Percentiles rank a stretch among this genome's conserved stretches.
These are phyloP conservation scores for Scalopus aquaticus DNA, from an alignment of 2,113 vertebrate genomes.

Conservation along the genomic window DNA sequence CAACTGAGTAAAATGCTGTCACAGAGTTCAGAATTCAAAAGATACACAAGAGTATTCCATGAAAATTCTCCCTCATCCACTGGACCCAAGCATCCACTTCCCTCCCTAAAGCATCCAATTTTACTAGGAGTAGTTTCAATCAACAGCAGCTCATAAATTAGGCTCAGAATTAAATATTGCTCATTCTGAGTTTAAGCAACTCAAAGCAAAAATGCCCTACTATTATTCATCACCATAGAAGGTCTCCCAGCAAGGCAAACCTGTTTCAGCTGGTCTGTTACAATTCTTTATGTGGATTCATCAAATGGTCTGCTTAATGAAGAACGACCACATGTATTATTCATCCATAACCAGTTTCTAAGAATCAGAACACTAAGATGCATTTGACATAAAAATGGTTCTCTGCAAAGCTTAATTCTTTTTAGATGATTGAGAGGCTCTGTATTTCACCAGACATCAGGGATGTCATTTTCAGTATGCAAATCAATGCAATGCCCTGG, in stretches of 20 bases:
- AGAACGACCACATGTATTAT: background rate
- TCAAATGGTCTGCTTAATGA: background rate
- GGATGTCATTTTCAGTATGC: background rate
- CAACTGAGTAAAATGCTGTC: background rate
- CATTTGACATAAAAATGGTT: background rate
- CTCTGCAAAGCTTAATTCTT: background rate
- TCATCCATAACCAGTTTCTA: background rate
- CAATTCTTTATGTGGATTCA: background rate
- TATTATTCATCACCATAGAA: background rate
- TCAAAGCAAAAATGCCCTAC: background rate
- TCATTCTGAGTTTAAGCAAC: background rate
- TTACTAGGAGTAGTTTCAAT: background rate
- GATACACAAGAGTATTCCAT: background rate
- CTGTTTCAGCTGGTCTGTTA: background rate
- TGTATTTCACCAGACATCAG: background rate
- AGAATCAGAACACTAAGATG: background rate
- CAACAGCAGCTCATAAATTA: conserved; percentile 2
- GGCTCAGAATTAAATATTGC: background rate
- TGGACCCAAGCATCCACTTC: background rate
- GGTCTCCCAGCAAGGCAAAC: background rate
- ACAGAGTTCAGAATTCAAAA: conserved; percentile 23
- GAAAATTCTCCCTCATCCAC: background rate
- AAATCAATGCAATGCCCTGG: background rate
- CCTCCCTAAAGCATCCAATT: background rate
- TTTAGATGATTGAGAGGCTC: background rate